Evolutionary conservation across 2,888 invertebrate genomes (phyloP).

Genomic region (Digitonthophagus gazella): DNA sequence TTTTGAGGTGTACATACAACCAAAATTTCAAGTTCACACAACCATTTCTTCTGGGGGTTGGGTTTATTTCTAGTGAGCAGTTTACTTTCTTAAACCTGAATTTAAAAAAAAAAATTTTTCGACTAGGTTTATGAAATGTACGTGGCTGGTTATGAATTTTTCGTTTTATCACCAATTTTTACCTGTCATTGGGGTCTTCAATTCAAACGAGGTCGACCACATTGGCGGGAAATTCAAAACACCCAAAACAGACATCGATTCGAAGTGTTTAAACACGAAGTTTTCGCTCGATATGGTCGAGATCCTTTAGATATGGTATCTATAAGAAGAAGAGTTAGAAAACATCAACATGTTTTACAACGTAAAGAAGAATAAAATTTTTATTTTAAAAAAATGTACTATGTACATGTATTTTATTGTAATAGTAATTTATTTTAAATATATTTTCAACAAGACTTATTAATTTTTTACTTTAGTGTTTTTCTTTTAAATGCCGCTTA

Average conservation of each 20-base stretch:
- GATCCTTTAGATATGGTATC: slow-evolving; percentile 60
- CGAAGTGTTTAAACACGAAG: slow-evolving; percentile 79
- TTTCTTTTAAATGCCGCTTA: neutral
- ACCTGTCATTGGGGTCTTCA: slow-evolving; percentile 90
- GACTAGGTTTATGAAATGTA: slow-evolving; percentile 88
- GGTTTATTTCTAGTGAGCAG: too few species aligned
- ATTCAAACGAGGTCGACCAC: slow-evolving; percentile 71
- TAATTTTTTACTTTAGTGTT: too few species aligned
- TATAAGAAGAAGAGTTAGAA: neutral
- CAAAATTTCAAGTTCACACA: too few species aligned
- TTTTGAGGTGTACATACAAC: too few species aligned
- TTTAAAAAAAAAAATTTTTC: slow-evolving; percentile 6
- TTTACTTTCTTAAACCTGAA: slow-evolving; percentile 9
- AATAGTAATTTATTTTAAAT: neutral
- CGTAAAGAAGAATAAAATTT: neutral
- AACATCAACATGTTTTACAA: neutral
- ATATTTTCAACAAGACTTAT: neutral
- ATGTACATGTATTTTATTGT: neutral
- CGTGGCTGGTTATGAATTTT: slow-evolving; percentile 83
- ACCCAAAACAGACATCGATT: slow-evolving; percentile 78
- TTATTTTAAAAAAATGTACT: neutral
- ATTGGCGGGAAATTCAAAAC: slow-evolving; percentile 86
- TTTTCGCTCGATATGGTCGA: slow-evolving; percentile 72
- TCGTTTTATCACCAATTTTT: slow-evolving; percentile 83
- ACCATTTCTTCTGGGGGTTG: too few species aligned